Base-by-base conservation (phyloP, 2,888 invertebrate species). In the Torymus tubicola region DNA sequence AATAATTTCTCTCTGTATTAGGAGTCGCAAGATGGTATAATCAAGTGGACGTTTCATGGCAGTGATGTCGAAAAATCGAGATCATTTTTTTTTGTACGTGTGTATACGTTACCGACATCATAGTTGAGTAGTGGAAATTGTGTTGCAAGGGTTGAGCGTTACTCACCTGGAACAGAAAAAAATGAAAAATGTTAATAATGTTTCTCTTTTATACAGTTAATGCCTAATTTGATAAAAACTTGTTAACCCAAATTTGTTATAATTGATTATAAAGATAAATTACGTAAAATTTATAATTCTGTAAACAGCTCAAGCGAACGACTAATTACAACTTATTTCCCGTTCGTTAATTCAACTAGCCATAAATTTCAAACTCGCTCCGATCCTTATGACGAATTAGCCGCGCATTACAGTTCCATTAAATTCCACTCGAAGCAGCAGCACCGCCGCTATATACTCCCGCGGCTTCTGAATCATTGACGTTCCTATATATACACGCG, bases 101-200 rank as follows among this genome's bases (percentile, higher is more conserved):
- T 42, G 55, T 52, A 53, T 52, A 68, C 68, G 24, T 73, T 79
- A 79, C 78, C 78, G n/a, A 52, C 42, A 31, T 16, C 42, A 8
- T 14, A 24, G 16, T 50, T 2, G 3, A 21, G 21, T 12, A 3
- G 12, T 72, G 11, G 61, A 0, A 12, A 11, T 24, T 14, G 13
- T 24, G 21, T 1, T 2, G 50, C 58, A 16, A 18, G 12, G 18
- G 42, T 42, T 42, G 8, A n/a, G 3, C 2, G 14, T 42, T 65
- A 80, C 80, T 80, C 65, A 80, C 80, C 75, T 75, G 71, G 42
- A 80, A 80, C 76, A 80, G 8, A 75, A 74, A 24, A 52, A 63
- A 57, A 73, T 24, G 21, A 14, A n/a, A 1, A 24, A 8, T 13
- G 55, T 72, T 63, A 63, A 21, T 12, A 12, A 60, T 12, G 42